Percentiles rank a stretch among this genome's conserved stretches.
phyloP scores from a whole-genome alignment of 2,888 invertebrate species.

The Drosophila borealis region DNA sequence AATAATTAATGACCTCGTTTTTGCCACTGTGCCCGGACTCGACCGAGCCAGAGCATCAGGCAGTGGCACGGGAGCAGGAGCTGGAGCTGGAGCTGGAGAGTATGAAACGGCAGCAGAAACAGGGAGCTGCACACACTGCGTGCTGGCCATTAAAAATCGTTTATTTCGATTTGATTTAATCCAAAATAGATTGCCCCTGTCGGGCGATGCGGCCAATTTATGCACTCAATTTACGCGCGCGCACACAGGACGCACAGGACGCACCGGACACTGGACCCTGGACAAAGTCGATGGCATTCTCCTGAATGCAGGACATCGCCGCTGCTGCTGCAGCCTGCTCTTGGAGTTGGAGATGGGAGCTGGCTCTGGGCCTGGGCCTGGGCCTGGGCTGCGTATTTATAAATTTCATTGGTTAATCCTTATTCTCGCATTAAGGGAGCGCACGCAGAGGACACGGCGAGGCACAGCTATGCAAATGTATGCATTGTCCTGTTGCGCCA shows the following conservation, averaged over 20 bases:
- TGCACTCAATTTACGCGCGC: conserved; percentile 79
- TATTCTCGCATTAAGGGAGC: conserved; percentile 76
- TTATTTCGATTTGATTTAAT: conserved; percentile 85
- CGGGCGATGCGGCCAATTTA: conserved; percentile 74
- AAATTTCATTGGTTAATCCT: conserved; percentile 85
- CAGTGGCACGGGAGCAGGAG: background rate
- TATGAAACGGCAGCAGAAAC: background rate
- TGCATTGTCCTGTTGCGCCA: conserved; percentile 75
- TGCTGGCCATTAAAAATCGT: conserved; percentile 84
- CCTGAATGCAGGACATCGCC: conserved; percentile 14
- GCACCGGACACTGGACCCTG: background rate
- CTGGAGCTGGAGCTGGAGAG: background rate
- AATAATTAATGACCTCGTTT: conserved; percentile 85
- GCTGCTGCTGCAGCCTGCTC: conserved; percentile 17
- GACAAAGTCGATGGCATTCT: conserved; percentile 1
- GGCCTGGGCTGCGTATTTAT: conserved; percentile 76
- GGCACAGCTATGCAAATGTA: conserved; percentile 70
- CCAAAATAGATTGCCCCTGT: conserved; percentile 83
- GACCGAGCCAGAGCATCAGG: background rate
- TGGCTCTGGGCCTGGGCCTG: no score
- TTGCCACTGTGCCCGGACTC: conserved; percentile 74
- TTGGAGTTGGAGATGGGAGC: conserved; percentile 15
- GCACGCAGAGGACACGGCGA: conserved; percentile 11
- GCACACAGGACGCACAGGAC: conserved; percentile 13
- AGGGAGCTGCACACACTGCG: conserved; percentile 25